Evolutionary conservation across 2,797 vertebrate genomes (phyloP).

Genomic region (Salmo trutta): DNA sequence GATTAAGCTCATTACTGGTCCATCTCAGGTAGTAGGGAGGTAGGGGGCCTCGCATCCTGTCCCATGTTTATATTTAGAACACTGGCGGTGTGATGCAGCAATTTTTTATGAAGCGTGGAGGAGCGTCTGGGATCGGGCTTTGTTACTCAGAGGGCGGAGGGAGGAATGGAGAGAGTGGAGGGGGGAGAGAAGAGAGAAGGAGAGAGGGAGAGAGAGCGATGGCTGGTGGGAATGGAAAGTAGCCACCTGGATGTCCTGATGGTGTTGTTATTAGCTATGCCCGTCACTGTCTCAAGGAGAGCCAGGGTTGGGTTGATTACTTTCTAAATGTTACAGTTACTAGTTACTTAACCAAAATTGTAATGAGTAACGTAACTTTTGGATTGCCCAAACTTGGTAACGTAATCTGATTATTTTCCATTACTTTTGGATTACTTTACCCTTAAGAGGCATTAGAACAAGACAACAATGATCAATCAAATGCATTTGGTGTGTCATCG

Average conservation of each 20-base stretch:
- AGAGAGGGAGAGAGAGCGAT: background rate
- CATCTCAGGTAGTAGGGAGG: slow-evolving; percentile 35
- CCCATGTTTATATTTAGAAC: slow-evolving; percentile 68
- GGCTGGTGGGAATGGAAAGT: slow-evolving; percentile 4
- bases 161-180: background rate
- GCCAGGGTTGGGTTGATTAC: no score
- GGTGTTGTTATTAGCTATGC: slow-evolving; percentile 15
- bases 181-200: background rate
- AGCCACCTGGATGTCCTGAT: slow-evolving; percentile 21
- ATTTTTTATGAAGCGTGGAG: slow-evolving; percentile 62
- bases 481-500: no score
- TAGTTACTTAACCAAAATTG: no score
- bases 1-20: slow-evolving; percentile 66
- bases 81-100: slow-evolving; percentile 52
- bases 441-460: no score
- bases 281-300: slow-evolving; percentile 14
- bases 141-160: background rate
- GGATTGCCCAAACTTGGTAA: no score
- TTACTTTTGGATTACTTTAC: no score
- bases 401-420: no score
- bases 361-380: no score
- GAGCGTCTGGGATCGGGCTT: slow-evolving; percentile 16
- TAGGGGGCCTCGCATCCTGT: slow-evolving; percentile 14
- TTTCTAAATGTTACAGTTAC: no score
- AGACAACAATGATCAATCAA: no score